Evolutionary conservation across 2,888 invertebrate genomes (phyloP).

Genomic region (Chymomyza fuscimana): DNA sequence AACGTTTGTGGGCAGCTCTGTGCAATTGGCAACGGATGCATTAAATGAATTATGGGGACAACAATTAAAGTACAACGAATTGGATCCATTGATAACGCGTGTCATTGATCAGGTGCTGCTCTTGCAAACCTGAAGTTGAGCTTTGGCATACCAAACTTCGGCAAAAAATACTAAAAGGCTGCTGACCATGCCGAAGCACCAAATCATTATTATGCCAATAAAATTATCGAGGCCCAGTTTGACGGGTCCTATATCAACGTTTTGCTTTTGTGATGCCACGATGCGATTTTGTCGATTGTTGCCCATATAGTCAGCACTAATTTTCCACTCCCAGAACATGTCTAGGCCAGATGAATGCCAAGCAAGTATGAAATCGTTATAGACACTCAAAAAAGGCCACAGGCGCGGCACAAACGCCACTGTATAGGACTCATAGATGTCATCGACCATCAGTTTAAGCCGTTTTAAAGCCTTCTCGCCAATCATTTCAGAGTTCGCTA

Average conservation of each 20-base stretch:
- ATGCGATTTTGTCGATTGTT: constrained; percentile 65
- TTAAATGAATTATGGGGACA: constrained; percentile 68
- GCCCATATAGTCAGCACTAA: constrained; percentile 60
- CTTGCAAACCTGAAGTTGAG: constrained; percentile 35
- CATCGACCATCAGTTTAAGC: constrained; percentile 83
- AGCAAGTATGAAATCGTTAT: constrained; percentile 82
- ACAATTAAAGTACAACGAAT: constrained; percentile 54
- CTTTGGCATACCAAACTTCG: constrained; percentile 48
- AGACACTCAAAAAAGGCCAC: constrained; percentile 82
- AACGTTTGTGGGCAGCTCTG: constrained; percentile 33
- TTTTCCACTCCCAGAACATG: constrained; percentile 83
- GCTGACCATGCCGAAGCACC: constrained; percentile 62
- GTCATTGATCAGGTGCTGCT: constrained; percentile 76
- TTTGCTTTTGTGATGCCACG: constrained; percentile 50
- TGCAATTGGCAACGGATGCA: constrained; percentile 57
- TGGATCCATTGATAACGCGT: constrained; percentile 75
- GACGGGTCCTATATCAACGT: constrained; percentile 61
- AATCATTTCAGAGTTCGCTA: constrained; percentile 84
- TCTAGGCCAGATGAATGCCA: constrained; percentile 84
- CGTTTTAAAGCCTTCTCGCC: constrained; percentile 82
- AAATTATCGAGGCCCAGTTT: constrained; percentile 67
- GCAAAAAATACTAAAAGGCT: constrained; percentile 58
- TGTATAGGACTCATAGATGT: constrained; percentile 84
- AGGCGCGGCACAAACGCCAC: constrained; percentile 83
- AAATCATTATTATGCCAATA: constrained; percentile 68